Conservation (phyloP, 2,888 invertebrate genomes). For the Scaptodrosophila latifasciaeformis region DNA sequence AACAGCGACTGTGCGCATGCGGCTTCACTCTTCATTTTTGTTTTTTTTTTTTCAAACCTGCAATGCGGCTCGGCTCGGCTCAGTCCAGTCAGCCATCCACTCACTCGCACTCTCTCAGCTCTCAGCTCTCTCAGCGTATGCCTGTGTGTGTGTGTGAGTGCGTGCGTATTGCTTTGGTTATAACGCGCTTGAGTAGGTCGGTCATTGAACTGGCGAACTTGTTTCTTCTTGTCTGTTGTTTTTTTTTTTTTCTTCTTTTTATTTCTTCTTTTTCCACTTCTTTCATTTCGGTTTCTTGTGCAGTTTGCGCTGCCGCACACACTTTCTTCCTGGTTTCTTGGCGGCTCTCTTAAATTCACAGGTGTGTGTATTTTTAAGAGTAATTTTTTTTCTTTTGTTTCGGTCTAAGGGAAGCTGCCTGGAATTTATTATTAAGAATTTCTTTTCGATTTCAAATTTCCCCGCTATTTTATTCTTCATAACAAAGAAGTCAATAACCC, state of each 20-base stretch:
- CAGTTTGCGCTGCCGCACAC: conserved; percentile 42
- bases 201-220: conserved; percentile 75
- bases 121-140: conserved; percentile 16
- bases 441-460: not conserved
- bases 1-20: conserved; percentile 48
- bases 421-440: conserved; percentile 23
- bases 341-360: conserved; percentile 15
- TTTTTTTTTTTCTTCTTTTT: conserved; percentile 3
- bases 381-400: conserved; percentile 2
- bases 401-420: conserved; percentile 26
- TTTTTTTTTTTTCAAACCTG: no score
- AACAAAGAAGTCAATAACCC: conserved; percentile 58
- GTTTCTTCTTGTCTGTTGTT: conserved; percentile 51
- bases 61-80: no score
- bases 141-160: conserved; percentile 16
- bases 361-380: no score
- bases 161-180: conserved; percentile 47
- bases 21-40: conserved; percentile 53
- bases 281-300: conserved; percentile 40
- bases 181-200: conserved; percentile 76
- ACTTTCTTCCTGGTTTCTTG: conserved; percentile 61
- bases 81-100: no score
- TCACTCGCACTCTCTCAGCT: not conserved
- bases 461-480: no score
- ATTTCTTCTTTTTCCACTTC: conserved; percentile 18